phyloP scores from a whole-genome alignment of 2,888 invertebrate genomes.

The Drosophila aldrichi region DNA sequence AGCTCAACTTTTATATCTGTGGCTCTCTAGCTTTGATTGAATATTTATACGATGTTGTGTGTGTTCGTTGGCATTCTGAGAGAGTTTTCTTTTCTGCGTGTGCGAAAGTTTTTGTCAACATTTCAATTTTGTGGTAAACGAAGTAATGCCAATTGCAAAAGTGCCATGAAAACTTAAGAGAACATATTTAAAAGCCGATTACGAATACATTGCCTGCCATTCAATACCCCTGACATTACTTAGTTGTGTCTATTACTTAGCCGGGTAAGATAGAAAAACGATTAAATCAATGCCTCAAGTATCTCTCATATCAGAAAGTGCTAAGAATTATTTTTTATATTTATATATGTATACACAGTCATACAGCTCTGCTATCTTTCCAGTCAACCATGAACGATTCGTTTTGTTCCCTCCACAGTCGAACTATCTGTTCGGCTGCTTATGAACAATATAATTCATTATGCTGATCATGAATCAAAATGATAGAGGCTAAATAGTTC shows the following conservation, averaged over 20 bases:
- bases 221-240: not conserved
- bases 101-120: constrained; percentile 31
- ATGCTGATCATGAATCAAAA: not conserved
- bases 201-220: not conserved
- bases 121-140: not conserved
- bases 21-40: constrained; percentile 59
- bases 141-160: constrained; percentile 7
- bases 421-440: not conserved
- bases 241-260: not conserved
- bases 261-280: not conserved
- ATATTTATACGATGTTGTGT: constrained; percentile 61
- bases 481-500: not conserved
- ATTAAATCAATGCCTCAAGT: not conserved
- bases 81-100: constrained; percentile 6
- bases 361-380: not conserved
- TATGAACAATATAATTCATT: constrained; percentile 4
- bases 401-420: not conserved
- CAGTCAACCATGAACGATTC: not conserved
- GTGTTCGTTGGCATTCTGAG: not conserved
- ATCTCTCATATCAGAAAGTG: too few species aligned
- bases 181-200: constrained; percentile 5
- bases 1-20: constrained; percentile 60
- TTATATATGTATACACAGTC: not conserved
- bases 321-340: not conserved
- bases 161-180: not conserved